Conservation (phyloP, 2,113 vertebrate genomes). For the Ammodytes marinus region DNA sequence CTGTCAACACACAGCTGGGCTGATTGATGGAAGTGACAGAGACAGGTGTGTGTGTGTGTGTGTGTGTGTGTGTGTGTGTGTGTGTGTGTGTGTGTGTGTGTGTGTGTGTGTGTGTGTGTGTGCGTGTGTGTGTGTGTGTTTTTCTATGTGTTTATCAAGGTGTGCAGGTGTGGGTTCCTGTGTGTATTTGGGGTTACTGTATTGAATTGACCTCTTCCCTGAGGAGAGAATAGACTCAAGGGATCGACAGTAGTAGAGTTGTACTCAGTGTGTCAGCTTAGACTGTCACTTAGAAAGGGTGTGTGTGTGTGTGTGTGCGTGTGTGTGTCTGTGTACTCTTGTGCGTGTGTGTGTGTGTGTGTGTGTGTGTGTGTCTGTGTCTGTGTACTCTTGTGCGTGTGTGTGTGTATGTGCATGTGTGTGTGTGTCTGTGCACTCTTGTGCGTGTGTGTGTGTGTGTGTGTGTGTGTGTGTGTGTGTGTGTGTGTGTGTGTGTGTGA, state of each 20-base stretch:
- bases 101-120: slow-evolving; percentile 39
- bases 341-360: slow-evolving; percentile 38
- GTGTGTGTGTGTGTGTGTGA: neutral
- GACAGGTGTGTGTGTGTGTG: slow-evolving; percentile 66
- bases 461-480: slow-evolving; percentile 36
- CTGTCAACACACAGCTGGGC: slow-evolving; percentile 71
- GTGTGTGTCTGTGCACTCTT: slow-evolving; percentile 35
- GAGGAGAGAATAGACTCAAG: slow-evolving; percentile 81
- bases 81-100: slow-evolving; percentile 18
- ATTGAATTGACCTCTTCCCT: slow-evolving; percentile 82
- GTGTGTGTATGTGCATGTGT: slow-evolving; percentile 37
- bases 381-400: slow-evolving; percentile 27
- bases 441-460: slow-evolving; percentile 27
- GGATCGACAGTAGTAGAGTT: slow-evolving; percentile 79
- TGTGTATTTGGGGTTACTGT: slow-evolving; percentile 75
- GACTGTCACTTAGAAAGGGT: slow-evolving; percentile 73
- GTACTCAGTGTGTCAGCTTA: slow-evolving; percentile 77
- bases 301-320: slow-evolving; percentile 32
- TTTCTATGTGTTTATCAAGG: slow-evolving; percentile 51
- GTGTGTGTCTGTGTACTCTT: slow-evolving; percentile 27
- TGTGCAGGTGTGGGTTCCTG: slow-evolving; percentile 58
- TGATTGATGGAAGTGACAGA: slow-evolving; percentile 79
- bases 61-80: slow-evolving; percentile 44
- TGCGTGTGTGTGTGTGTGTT: neutral
- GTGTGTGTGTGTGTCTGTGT: slow-evolving; percentile 37